These are phyloP conservation scores for Hapalemur alaotrensis DNA, from an alignment of 2,797 vertebrate genomes.

Conservation along the genomic window DNA sequence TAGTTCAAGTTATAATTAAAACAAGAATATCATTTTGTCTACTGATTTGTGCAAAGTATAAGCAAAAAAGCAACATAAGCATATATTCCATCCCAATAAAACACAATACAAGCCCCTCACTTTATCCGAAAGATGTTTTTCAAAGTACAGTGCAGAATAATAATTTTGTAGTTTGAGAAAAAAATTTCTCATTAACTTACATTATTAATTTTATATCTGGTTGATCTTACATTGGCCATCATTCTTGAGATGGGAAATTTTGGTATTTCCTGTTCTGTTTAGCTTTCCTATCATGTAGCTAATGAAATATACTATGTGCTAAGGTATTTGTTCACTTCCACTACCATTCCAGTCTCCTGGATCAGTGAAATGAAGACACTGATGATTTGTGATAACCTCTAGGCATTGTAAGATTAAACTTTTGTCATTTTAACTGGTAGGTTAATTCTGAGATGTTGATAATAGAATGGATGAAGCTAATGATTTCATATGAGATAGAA, in stretches of 20 bases:
- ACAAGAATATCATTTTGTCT: slow-evolving; percentile 42
- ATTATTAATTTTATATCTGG: slow-evolving; percentile 39
- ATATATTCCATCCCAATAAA: not conserved
- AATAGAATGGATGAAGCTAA: not conserved
- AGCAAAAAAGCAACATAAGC: not conserved
- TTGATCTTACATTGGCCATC: not conserved
- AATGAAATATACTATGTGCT: not conserved
- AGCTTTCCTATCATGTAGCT: not conserved
- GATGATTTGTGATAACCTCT: not conserved
- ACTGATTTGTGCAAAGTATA: not conserved
- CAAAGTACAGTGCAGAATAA: slow-evolving; percentile 17
- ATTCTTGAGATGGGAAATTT: slow-evolving; percentile 24
- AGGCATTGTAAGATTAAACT: not conserved
- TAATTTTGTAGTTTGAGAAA: slow-evolving; percentile 12
- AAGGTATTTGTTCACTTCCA: not conserved
- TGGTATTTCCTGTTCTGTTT: not conserved
- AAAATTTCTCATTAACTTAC: not conserved
- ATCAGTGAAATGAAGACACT: not conserved
- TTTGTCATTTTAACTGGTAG: not conserved
- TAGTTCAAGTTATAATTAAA: slow-evolving; percentile 24
- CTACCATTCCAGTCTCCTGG: not conserved
- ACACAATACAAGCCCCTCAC: not conserved
- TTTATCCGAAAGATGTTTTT: slow-evolving; percentile 27
- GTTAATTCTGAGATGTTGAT: not conserved
- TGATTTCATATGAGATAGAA: not conserved